Evolutionary conservation across 1,140 invertebrate species (phyloP).

Genomic region (Meloidogyne exigua): DNA sequence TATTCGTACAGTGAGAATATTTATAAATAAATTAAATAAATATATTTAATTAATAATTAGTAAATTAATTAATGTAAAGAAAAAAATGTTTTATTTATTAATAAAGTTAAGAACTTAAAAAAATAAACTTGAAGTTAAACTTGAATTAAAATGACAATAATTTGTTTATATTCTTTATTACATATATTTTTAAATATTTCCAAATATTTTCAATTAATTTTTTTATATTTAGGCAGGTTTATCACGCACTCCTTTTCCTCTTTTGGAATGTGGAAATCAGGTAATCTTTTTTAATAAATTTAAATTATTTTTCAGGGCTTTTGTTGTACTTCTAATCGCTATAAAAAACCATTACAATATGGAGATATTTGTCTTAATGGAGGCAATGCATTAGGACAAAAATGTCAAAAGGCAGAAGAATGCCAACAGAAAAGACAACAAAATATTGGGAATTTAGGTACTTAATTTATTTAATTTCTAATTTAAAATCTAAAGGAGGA

Average conservation of each 20-base stretch:
- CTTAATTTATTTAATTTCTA: neutral
- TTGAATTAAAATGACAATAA: too few species aligned
- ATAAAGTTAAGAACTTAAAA: too few species aligned
- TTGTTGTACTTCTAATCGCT: slow-evolving; percentile 3
- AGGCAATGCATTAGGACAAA: neutral
- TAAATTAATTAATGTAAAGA: too few species aligned
- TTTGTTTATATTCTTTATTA: too few species aligned
- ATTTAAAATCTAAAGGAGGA: neutral
- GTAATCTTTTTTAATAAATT: neutral
- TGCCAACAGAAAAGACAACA: neutral
- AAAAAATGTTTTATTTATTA: too few species aligned
- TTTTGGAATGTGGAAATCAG: slow-evolving; percentile 7
- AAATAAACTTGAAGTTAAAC: too few species aligned
- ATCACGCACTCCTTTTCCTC: neutral
- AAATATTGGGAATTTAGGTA: neutral
- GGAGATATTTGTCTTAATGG: slow-evolving; percentile 2
- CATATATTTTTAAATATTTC: too few species aligned
- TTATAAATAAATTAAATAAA: neutral
- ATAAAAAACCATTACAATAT: slow-evolving; percentile 7
- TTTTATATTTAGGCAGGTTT: neutral
- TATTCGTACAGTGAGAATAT: neutral
- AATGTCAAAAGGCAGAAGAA: neutral
- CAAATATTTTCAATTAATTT: too few species aligned
- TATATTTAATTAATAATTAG: too few species aligned
- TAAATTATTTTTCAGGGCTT: neutral